A percentile compares a stretch with the other conserved stretches of the same genome.
Conservation (phyloP, 2,113 vertebrate genomes). For the Cyphotilapia sp. region DNA sequence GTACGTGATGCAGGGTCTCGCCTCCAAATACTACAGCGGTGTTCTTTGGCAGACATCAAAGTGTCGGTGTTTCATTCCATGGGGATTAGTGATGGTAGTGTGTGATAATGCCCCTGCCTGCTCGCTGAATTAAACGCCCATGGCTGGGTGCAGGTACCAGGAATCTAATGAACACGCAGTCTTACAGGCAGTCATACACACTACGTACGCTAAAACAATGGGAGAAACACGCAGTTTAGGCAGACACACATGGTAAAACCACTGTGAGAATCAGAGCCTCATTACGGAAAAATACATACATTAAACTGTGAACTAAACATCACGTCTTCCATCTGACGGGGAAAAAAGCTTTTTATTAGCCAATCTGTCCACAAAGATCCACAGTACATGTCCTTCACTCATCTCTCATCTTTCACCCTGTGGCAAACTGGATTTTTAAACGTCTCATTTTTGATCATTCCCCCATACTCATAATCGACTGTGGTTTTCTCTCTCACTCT, state of each 20-base stretch:
- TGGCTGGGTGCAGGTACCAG: conserved; percentile 56
- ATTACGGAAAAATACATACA: not conserved
- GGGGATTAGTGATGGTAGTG: conserved; percentile 63
- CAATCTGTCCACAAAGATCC: conserved; percentile 16
- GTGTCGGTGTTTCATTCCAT: conserved; percentile 60
- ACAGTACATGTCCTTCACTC: conserved; percentile 43
- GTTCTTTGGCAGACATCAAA: conserved; percentile 67
- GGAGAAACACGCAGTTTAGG: not conserved
- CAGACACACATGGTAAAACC: not conserved
- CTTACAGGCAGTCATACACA: not conserved
- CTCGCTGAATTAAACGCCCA: conserved; percentile 56
- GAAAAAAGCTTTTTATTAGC: not conserved
- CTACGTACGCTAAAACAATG: not conserved
- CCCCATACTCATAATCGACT: conserved; percentile 33
- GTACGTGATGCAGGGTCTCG: conserved; percentile 39
- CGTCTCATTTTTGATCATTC: conserved; percentile 46
- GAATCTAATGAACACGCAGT: conserved; percentile 33
- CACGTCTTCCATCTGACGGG: not conserved
- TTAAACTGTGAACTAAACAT: conserved; percentile 14
- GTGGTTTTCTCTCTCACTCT: conserved; percentile 3
- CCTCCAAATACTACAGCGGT: conserved; percentile 43
- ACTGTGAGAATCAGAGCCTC: not conserved
- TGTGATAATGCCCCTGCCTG: conserved; percentile 56
- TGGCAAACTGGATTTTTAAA: conserved; percentile 64
- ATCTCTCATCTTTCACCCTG: conserved; percentile 31